Conservation (phyloP, 2,113 vertebrate genomes). For the Antennarius striatus region DNA sequence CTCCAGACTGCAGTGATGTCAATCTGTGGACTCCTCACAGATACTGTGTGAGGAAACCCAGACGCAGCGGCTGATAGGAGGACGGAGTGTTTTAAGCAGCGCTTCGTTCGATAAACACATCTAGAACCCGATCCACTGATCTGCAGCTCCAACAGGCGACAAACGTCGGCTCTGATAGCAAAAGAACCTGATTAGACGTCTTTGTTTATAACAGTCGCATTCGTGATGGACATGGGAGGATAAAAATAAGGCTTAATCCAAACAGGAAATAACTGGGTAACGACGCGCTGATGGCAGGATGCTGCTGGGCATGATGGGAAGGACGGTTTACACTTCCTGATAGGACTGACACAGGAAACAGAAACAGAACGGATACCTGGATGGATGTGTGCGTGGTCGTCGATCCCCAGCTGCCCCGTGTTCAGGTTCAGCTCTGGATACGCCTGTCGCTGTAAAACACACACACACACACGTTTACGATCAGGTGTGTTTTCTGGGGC, state of each 20-base stretch:
- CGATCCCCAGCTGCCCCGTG: constrained; percentile 90
- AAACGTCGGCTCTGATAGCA: background rate
- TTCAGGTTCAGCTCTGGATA: constrained; percentile 89
- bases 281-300: too few relatives aligned
- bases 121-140: background rate
- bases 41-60: constrained; percentile 52
- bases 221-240: background rate
- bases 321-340: background rate
- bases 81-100: constrained; percentile 3
- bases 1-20: constrained; percentile 39
- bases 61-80: constrained; percentile 22
- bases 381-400: constrained; percentile 90
- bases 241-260: background rate
- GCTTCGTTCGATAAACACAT: constrained; percentile 30
- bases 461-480: background rate
- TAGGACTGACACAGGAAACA: background rate
- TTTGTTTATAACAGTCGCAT: background rate
- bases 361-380: constrained; percentile 79
- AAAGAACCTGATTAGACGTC: background rate
- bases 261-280: too few relatives aligned
- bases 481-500: too few relatives aligned
- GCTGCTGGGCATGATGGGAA: too few relatives aligned
- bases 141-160: background rate
- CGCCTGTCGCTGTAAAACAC: constrained; percentile 81
- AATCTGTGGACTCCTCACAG: constrained; percentile 33